Evolutionary conservation across 1,140 invertebrate genomes (phyloP).

Genomic region (Venustaconcha ellipsiformis): DNA sequence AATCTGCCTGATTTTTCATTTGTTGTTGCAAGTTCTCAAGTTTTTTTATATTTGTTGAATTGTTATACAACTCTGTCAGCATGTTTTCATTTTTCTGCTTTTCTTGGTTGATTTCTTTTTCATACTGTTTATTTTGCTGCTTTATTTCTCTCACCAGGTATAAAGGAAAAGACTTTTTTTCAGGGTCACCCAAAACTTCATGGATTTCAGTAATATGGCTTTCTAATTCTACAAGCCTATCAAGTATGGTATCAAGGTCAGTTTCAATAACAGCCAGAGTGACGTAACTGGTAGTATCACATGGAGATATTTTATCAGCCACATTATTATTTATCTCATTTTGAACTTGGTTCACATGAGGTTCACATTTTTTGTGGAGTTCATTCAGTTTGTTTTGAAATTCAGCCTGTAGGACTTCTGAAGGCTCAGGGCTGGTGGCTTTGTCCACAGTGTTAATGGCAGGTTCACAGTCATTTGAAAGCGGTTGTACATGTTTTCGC

Average conservation of each 20-base stretch:
- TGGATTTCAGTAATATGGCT: conserved; percentile 14
- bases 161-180: conserved; percentile 16
- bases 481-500: background rate
- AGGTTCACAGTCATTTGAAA: too few relatives aligned
- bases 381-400: too few relatives aligned
- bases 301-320: too few relatives aligned
- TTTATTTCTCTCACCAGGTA: conserved; percentile 19
- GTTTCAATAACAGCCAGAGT: conserved; percentile 23
- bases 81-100: conserved; percentile 6
- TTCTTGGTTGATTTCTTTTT: conserved; percentile 8
- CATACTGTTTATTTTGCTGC: conserved; percentile 5
- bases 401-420: too few relatives aligned
- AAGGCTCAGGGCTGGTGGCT: too few relatives aligned
- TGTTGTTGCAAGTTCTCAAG: conserved; percentile 11
- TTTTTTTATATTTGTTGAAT: conserved; percentile 12
- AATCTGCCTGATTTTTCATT: conserved; percentile 10
- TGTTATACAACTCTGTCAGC: conserved; percentile 6
- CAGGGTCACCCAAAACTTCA: conserved; percentile 18
- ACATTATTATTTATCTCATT: too few relatives aligned
- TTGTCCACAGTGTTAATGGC: too few relatives aligned
- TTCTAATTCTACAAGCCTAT: conserved; percentile 13
- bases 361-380: too few relatives aligned
- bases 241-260: conserved; percentile 6
- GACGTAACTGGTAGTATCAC: background rate
- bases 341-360: too few relatives aligned